Base-by-base conservation (phyloP, 1,140 invertebrate genomes). In the Cheumatopsyche charites region DNA sequence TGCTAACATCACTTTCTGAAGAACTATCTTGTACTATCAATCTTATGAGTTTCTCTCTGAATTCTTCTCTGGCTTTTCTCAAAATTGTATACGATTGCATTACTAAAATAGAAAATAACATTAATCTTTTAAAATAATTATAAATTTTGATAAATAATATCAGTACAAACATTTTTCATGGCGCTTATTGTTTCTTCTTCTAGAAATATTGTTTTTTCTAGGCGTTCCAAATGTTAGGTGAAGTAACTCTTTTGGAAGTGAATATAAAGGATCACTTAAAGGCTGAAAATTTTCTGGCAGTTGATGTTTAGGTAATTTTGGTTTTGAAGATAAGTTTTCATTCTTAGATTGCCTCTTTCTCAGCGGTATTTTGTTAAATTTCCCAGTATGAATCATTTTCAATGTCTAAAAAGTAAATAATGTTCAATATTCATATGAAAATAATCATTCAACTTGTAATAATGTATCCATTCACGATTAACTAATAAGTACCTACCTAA, bases 11-110 rank as follows among this genome's bases (percentile, higher is more conserved):
- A 23, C 79, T 80, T 70, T 82, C 82, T 6, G 80, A 81, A 12
- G 79, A 80, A 17, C 79, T 79, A 15, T 82, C 81, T 71, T 86
- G 84, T 29, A 90, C 85, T 42, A 94, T 91, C 49, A 93, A 83
- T 76, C 90, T 87, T 26, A 96, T 89, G 66, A 97, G 82, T 77
- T 90, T 89, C 65, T 87, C 85, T 21, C 94, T 87, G 83, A 96
- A 97, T 71, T 92, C 87, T 82, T 95, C 92, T 25, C 94, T 84
- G 72, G 92, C 89, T 82, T 90, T 89, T 41, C 90, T 88, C 78
- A 91, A 85, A 3, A 83, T 81, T 1, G 90, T 87, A 78, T 90
- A 93, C 42, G 86, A 87, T 79, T 86, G 80, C 80, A 87, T 82
- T 67, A 84, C 83, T 82, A 77, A 73, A 74, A 72, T 68, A 21